Base-by-base conservation (phyloP, 2,888 invertebrate genomes). In the Marronus borbonicus region DNA sequence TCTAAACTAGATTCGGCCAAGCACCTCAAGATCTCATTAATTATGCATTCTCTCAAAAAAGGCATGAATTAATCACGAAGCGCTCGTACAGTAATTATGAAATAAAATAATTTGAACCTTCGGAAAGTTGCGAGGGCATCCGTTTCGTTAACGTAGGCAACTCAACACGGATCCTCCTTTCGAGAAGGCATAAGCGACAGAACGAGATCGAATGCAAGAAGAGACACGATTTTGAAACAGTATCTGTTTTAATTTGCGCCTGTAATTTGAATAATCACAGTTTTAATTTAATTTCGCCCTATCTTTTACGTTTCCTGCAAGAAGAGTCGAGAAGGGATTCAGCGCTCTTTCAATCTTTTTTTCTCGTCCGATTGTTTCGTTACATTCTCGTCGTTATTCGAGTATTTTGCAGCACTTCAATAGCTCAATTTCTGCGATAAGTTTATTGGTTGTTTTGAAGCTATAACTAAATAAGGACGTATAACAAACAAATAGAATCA, bases 231-330 rank as follows among this genome's bases (percentile, higher is more conserved):
- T 78, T 77, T 76, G 76, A 76, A 76, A 79, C 77, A 75, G 78
- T 79, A 76, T 79, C 80, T 80, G 77, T 78, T 80, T 81, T 82
- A 83, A 83, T 82, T 81, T 78, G 76, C 77, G 80, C 77, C 80
- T 10, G 79, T 81, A 82, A 83, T 83, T 83, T 81, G 81, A 83
- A 81, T 83, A 83, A 83, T 83, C 81, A 80, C 80, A 78, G 79
- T 76, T 82, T 81, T 83, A 83, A 83, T 83, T 82, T 80, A 81
- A 83, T 82, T 81, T 80, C 80, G 80, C 79, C 78, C 80, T 76
- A 79, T 64, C 76, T 80, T 78, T 52, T 60, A 69, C 69, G 64
- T 76, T 68, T 74, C 68, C 55, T 78, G 74, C 76, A 31, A 28
- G 8, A 31, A 31, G 7, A 3, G 20, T 58, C 55, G 20, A 17